A percentile compares a stretch with the other conserved stretches of the same genome.
Conservation (phyloP, 1,140 invertebrate genomes). For the Whitmania pigra region DNA sequence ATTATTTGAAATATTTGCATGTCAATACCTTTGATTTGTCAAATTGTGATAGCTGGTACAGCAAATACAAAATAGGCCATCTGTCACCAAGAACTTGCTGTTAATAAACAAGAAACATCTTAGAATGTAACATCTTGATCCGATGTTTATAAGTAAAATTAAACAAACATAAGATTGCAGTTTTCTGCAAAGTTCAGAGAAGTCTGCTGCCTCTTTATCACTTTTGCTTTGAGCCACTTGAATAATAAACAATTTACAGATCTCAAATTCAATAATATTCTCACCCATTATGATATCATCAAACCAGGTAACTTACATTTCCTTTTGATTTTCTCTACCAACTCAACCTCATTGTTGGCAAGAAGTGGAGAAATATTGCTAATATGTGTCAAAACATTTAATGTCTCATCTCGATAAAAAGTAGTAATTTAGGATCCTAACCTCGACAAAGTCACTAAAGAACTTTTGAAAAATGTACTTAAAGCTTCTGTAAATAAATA, state of each 20-base stretch:
- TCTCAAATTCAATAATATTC: too few species aligned
- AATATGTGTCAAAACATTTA: neutral
- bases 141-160: neutral
- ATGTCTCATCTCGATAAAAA: too few species aligned
- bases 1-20: neutral
- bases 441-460: constrained; percentile 17
- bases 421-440: neutral
- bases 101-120: neutral
- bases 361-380: constrained; percentile 19
- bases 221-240: constrained; percentile 34
- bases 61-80: constrained; percentile 33
- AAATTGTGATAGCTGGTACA: constrained; percentile 28
- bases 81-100: constrained; percentile 29
- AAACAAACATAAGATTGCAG: constrained; percentile 32
- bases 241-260: constrained; percentile 12
- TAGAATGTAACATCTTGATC: neutral
- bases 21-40: constrained; percentile 14
- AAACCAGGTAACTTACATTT: constrained; percentile 31
- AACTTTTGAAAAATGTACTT: constrained; percentile 26
- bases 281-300: neutral
- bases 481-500: constrained; percentile 12
- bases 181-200: constrained; percentile 36
- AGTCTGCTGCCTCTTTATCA: constrained; percentile 34
- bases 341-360: constrained; percentile 36
- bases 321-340: constrained; percentile 36